Conservation (phyloP, 2,113 vertebrate genomes). For the Verasper variegatus region DNA sequence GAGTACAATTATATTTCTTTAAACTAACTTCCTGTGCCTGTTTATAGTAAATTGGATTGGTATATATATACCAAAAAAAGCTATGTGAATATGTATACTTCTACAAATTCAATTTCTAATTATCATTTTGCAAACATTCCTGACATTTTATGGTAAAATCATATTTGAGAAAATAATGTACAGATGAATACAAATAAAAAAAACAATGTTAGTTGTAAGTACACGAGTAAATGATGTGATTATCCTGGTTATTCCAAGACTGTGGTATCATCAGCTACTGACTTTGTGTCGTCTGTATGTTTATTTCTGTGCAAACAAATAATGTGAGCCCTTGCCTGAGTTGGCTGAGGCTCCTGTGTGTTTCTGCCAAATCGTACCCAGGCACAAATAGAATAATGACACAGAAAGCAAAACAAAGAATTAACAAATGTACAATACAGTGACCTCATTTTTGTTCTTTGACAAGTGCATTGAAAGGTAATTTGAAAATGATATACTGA, state of each 20-base stretch:
- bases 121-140: background rate
- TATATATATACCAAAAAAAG: background rate
- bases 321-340: constrained; percentile 1
- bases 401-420: constrained; percentile 36
- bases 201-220: background rate
- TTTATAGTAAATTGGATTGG: too few species aligned
- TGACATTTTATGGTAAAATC: background rate
- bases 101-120: background rate
- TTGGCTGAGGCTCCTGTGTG: constrained; percentile 15
- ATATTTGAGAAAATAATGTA: background rate
- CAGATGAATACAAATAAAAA: background rate
- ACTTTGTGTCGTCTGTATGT: background rate
- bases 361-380: constrained; percentile 33
- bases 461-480: constrained; percentile 4
- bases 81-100: background rate
- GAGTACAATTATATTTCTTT: too few species aligned
- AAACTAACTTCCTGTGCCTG: too few species aligned
- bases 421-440: constrained; percentile 8
- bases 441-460: constrained; percentile 1
- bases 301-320: constrained; percentile 6
- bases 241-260: background rate
- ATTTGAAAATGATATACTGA: constrained; percentile 20
- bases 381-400: constrained; percentile 35
- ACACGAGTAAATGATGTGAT: background rate
- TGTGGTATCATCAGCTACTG: background rate